Percentiles rank a stretch among this genome's conserved stretches.
These are phyloP conservation scores for Paratilapia polleni DNA, from an alignment of 2,113 vertebrate genomes.

Conservation along the genomic window DNA sequence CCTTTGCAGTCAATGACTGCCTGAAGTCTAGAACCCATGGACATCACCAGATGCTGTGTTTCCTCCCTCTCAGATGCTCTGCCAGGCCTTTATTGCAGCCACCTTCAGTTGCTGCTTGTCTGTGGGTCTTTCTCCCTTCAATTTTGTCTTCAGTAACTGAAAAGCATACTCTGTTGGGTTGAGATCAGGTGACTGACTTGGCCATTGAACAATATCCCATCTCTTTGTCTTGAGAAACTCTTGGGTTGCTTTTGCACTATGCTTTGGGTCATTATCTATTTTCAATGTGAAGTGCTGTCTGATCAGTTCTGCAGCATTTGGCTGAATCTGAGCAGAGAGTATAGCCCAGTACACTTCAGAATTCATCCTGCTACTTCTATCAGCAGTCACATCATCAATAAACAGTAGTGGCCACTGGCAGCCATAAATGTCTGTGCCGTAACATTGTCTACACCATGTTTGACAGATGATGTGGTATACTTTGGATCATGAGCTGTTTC, in stretches of 20 bases:
- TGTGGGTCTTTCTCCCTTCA: not conserved
- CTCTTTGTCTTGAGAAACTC: not conserved
- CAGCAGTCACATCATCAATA: too few relatives aligned
- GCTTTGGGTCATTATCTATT: too few relatives aligned
- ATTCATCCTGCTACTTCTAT: too few relatives aligned
- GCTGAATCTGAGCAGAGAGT: too few relatives aligned
- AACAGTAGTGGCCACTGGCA: not conserved
- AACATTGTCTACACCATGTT: too few relatives aligned
- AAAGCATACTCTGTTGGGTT: not conserved
- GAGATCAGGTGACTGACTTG: not conserved
- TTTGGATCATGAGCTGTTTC: not conserved
- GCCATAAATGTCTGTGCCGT: fast-evolving
- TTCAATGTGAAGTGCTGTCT: too few relatives aligned
- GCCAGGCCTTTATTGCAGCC: not conserved
- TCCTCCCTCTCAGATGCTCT: not conserved
- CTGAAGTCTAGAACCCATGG: not conserved
- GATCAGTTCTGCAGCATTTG: too few relatives aligned
- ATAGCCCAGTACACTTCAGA: too few relatives aligned
- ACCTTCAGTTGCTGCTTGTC: not conserved
- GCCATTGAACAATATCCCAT: not conserved
- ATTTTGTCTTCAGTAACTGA: too few relatives aligned
- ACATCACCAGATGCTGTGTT: not conserved
- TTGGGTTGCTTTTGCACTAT: not conserved
- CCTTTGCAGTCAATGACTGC: not conserved
- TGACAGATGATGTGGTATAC: not conserved